Percentiles rank a stretch among this genome's conserved stretches.
phyloP scores from a whole-genome alignment of 2,888 invertebrate genomes.

The Rhingia campestris region DNA sequence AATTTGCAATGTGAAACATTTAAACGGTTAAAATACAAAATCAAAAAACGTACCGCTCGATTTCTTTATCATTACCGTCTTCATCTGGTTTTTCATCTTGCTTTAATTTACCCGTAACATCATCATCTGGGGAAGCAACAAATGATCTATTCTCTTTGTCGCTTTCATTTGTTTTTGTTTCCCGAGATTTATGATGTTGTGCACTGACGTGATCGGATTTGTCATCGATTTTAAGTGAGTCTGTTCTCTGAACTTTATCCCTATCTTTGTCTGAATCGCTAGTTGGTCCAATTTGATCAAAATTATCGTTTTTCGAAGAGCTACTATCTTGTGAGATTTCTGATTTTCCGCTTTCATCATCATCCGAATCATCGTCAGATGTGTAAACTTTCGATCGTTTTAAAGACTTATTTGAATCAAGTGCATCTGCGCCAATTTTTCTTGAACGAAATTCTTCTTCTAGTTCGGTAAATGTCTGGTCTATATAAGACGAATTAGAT shows the following conservation, averaged over 20 bases:
- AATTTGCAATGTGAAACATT: slow-evolving; percentile 6
- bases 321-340: slow-evolving; percentile 15
- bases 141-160: slow-evolving; percentile 76
- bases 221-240: slow-evolving; percentile 12
- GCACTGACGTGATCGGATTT: slow-evolving; percentile 17
- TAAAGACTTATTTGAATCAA: slow-evolving; percentile 9
- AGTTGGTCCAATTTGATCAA: slow-evolving; percentile 8
- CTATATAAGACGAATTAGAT: slow-evolving; percentile 48
- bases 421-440: slow-evolving; percentile 6
- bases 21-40: neutral
- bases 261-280: slow-evolving; percentile 23
- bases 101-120: slow-evolving; percentile 48
- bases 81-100: slow-evolving; percentile 74
- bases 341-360: slow-evolving; percentile 23
- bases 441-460: slow-evolving; percentile 26
- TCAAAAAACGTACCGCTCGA: slow-evolving; percentile 77
- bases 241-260: neutral
- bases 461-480: slow-evolving; percentile 24
- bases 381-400: slow-evolving; percentile 3
- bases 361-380: slow-evolving; percentile 36
- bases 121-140: slow-evolving; percentile 15
- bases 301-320: slow-evolving; percentile 34
- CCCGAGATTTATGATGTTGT: slow-evolving; percentile 16
- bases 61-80: slow-evolving; percentile 79
- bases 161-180: slow-evolving; percentile 59